Percentiles rank a stretch among this genome's conserved stretches.
Conservation (phyloP, 2,888 invertebrate species). For the Mythimna impura region DNA sequence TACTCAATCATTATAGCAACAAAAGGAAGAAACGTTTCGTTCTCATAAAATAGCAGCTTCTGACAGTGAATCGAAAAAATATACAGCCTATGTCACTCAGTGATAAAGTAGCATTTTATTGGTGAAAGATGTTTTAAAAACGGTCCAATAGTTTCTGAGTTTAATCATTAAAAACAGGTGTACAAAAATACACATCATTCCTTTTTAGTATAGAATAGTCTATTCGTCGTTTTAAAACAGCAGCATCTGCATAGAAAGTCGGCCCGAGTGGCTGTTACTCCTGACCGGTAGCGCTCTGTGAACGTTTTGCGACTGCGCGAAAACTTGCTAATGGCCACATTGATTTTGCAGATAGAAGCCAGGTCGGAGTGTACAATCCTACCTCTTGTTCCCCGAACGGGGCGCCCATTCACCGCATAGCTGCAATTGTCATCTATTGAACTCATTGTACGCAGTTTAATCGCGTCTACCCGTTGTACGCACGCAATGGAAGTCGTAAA, state of each 20-base stretch:
- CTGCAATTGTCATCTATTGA: constrained; percentile 71
- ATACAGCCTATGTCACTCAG: too few species aligned
- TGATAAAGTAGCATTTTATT: too few species aligned
- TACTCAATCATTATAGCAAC: constrained; percentile 15
- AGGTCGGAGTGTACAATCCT: constrained; percentile 88
- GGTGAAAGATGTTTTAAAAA: too few species aligned
- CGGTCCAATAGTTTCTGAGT: too few species aligned
- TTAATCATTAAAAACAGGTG: too few species aligned
- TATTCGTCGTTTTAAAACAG: constrained; percentile 54
- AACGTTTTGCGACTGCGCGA: constrained; percentile 89
- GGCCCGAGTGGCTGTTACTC: constrained; percentile 73
- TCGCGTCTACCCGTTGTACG: constrained; percentile 53
- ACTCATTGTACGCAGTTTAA: constrained; percentile 58
- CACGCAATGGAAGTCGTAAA: constrained; percentile 75
- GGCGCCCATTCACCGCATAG: constrained; percentile 67
- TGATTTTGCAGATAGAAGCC: constrained; percentile 91
- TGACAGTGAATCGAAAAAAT: too few species aligned
- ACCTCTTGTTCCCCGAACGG: constrained; percentile 78
- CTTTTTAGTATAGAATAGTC: background rate
- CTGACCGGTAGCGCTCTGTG: constrained; percentile 83
- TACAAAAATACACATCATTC: too few species aligned
- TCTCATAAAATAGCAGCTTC: constrained; percentile 6
- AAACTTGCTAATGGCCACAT: constrained; percentile 90
- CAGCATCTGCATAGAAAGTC: constrained; percentile 73
- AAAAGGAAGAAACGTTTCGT: constrained; percentile 3